phyloP scores from a whole-genome alignment of 1,140 invertebrate genomes.

The Pemphigus obesinymphae region DNA sequence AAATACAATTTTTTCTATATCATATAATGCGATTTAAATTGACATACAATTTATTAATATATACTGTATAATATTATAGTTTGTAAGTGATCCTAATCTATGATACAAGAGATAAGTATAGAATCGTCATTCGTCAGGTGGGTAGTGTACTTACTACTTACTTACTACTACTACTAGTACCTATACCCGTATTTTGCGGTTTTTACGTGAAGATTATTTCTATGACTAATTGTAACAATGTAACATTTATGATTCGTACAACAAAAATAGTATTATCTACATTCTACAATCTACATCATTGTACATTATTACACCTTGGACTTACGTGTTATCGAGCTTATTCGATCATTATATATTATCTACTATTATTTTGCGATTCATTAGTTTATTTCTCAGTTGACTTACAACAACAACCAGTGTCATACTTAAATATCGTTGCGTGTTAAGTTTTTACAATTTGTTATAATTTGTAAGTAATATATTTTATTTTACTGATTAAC shows the following conservation, averaged over 20 bases:
- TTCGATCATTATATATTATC: not conserved
- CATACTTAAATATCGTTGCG: not conserved
- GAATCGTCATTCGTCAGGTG: not conserved
- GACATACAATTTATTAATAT: not conserved
- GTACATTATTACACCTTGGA: not conserved
- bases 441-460: not conserved
- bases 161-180: no score
- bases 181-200: not conserved
- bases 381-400: not conserved
- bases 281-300: not conserved
- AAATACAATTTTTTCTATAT: not conserved
- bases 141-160: not conserved
- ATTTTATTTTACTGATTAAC: not conserved
- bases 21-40: not conserved
- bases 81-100: not conserved
- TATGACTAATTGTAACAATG: no score
- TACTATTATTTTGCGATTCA: not conserved
- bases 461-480: not conserved
- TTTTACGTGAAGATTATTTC: not conserved
- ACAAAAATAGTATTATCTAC: not conserved
- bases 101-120: not conserved
- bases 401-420: not conserved
- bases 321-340: not conserved
- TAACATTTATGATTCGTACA: no score
- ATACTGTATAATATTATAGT: not conserved